Base-by-base conservation (phyloP, 2,888 invertebrate species). In the Cataglyphis rosenhaueri region DNA sequence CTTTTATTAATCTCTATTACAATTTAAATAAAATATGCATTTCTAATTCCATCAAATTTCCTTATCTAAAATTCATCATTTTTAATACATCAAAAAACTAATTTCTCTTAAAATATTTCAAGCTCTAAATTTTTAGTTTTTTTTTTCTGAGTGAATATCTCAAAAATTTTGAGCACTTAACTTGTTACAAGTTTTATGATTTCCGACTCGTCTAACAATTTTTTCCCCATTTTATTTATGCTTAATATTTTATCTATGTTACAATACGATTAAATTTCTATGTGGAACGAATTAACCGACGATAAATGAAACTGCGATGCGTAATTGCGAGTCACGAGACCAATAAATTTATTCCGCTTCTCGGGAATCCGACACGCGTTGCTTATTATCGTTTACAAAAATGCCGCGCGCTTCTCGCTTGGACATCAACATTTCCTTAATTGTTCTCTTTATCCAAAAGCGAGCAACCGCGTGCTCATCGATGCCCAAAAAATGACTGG, bases 401-500 rank as follows among this genome's bases (percentile, higher is more conserved):
- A 79, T 71, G 44, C 70, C 59, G 41, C 44, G 70, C 71, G 71
- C 35, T 82, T 68, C 61, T 71, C 29, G 71, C 59, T 71, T 71
- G 41, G 44, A 68, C 70, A 74, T 84, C 62, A 35, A n/a, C 73
- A 70, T 81, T 68, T 38, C 71, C 38, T 76, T 81, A 83, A 83
- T 86, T 73, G 78, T 71, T 65, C 64, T 29, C 74, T 35, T 81
- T 83, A 87, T 84, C 70, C 64, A 73, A 57, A 66, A 64, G 65
- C 52, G 21, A 55, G 48, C 64, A 66, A 55, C 9, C 61, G 32
- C 65, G 78, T 61, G 82, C 44, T 86, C 81, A 64, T 83, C 71
- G 84, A 79, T 84, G 82, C 65, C 78, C 74, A 75, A 84, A 83
- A 74, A 75, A 12, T 78, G 83, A 74, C 25, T 71, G 62, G 32